Conservation (phyloP, 2,888 invertebrate species). For the Agrochola litura region DNA sequence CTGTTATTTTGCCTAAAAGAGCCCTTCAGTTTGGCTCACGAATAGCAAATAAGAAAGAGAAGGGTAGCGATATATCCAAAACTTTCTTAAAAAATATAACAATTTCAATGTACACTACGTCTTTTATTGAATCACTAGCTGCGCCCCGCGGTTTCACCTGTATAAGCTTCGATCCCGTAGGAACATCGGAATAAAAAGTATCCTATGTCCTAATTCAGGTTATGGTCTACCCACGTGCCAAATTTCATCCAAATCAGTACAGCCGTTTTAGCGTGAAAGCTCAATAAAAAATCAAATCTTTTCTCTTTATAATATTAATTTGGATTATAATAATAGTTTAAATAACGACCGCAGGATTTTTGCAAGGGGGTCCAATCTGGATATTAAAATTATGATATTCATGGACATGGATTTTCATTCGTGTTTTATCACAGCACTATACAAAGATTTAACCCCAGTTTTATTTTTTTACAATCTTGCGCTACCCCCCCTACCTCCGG, state of each 20-base stretch:
- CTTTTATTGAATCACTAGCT: conserved; percentile 17
- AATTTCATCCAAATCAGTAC: too few species aligned
- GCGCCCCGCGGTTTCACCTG: too few species aligned
- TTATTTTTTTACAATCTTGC: neutral
- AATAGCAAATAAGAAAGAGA: conserved; percentile 97
- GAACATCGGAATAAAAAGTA: too few species aligned
- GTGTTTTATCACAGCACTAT: too few species aligned
- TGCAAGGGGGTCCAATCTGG: neutral
- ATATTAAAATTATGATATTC: neutral
- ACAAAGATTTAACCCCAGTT: neutral
- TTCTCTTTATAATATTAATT: too few species aligned
- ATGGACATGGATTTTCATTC: neutral
- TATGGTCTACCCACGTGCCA: too few species aligned
- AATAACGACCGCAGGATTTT: neutral
- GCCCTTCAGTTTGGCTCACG: conserved; percentile 99
- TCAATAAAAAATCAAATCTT: too few species aligned
- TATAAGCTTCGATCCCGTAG: too few species aligned
- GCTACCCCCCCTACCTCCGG: neutral
- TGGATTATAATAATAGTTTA: too few species aligned
- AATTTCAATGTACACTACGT: conserved; percentile 17
- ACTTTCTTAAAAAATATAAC: conserved; percentile 72
- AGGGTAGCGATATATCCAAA: conserved; percentile 94
- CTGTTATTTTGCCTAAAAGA: conserved; percentile 95
- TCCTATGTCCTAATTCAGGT: too few species aligned
- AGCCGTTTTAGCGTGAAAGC: too few species aligned